A percentile compares a stretch with the other conserved stretches of the same genome.
These are phyloP conservation scores for Dendropsophus ebraccatus DNA, from an alignment of 2,113 vertebrate genomes.

Conservation along the genomic window DNA sequence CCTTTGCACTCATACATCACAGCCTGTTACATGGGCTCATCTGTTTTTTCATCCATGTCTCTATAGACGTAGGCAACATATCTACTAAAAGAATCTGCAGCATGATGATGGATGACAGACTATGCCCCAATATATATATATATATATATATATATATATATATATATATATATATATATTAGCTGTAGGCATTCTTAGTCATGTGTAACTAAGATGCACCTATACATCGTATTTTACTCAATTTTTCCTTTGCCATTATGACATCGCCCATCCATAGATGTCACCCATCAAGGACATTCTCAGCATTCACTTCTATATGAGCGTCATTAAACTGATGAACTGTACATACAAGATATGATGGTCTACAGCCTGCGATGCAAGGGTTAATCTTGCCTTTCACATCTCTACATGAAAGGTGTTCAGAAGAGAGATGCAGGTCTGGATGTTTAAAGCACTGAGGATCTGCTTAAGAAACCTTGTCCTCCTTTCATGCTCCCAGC, in stretches of 20 bases:
- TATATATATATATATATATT: neutral
- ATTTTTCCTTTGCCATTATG: conserved; percentile 3
- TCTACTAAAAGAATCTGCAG: neutral
- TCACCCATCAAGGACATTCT: conserved; percentile 38
- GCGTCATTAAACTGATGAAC: neutral
- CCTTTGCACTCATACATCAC: neutral
- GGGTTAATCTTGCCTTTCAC: conserved; percentile 13
- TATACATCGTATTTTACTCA: neutral
- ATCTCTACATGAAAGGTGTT: conserved; percentile 34
- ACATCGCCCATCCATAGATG: conserved; percentile 32
- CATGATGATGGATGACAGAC: neutral
- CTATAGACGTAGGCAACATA: neutral
- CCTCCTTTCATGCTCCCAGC: conserved; percentile 39
- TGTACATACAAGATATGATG: neutral
- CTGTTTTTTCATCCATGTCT: neutral
- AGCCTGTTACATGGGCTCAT: conserved; percentile 9
- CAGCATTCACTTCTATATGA: neutral
- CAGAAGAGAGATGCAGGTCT: conserved; percentile 14
- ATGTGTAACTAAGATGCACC: neutral
- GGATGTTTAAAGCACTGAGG: neutral
- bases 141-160: too few relatives aligned
- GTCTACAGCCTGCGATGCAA: neutral
- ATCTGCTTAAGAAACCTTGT: conserved; percentile 14
- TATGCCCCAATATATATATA: neutral
- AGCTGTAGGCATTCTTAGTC: neutral